Base-by-base conservation (phyloP, 2,113 vertebrate genomes). In the Muntiacus reevesi region DNA sequence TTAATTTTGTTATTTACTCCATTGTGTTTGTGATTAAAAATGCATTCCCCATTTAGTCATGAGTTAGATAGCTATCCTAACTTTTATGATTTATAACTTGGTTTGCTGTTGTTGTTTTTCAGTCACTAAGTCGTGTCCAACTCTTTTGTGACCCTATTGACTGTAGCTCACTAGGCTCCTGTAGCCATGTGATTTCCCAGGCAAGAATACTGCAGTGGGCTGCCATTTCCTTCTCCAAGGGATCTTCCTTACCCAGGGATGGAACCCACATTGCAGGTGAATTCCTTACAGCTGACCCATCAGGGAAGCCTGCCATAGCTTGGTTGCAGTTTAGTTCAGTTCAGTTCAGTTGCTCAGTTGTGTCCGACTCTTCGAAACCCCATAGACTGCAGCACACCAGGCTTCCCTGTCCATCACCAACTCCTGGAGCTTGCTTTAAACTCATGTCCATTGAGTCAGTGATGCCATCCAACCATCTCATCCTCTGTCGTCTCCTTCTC, bases 301-400 rank as follows among this genome's bases (percentile, higher is more conserved):
- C 40, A 43, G 40, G 23, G 71, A 76, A 76, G 71, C 36, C 36
- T 43, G 28, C 40, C 36, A 3, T 74, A 43, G 71, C 36, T 87
- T 43, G 62, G 79, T 57, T 95, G 33, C n/a, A 23, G 67, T 71
- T 23, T 5, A 23, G 19, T 36, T 71, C 67, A 23, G n/a, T 40
- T 71, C n/a, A 12, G n/a, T 71, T 71, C 21, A 71, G 19, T 71
- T 71, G 67, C 19, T 23, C 19, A 71, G 19, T 71, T 36, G 67
- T 40, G n/a, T 71, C 67, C 0, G 2, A 71, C 10, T 71, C 67
- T 71, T 71, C 0, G 0, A 0, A 1, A 71, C 67, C 19, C n/a
- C 19, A 6, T 40, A 19, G n/a, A 71, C 67, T 40, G n/a, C 19
- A 40, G n/a, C 19, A 71, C 19, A 23, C n/a, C 67, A 71, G n/a